Conservation (phyloP, 2,113 vertebrate species). For the Panurus biarmicus region DNA sequence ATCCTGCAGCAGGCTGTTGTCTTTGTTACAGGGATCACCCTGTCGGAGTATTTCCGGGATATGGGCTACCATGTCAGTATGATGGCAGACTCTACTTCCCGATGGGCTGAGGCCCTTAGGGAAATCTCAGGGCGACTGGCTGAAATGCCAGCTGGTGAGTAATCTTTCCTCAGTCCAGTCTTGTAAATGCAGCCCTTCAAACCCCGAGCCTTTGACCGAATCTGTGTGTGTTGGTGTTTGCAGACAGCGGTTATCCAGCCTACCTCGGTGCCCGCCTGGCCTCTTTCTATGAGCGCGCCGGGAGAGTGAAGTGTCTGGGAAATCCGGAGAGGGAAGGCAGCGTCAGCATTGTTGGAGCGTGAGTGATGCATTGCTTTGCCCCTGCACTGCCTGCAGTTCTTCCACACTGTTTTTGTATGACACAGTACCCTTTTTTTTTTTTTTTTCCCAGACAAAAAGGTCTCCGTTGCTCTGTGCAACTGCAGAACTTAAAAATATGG, state of each 20-base stretch:
- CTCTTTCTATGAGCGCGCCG: conserved; percentile 95
- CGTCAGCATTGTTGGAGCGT: conserved; percentile 98
- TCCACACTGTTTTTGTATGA: background rate
- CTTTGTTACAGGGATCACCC: conserved; percentile 83
- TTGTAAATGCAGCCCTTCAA: background rate
- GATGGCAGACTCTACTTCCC: conserved; percentile 98
- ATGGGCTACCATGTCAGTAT: conserved; percentile 99
- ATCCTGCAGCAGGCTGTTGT: background rate
- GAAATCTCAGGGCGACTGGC: conserved; percentile 97
- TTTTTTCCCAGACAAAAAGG: background rate
- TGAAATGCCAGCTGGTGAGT: conserved; percentile 96
- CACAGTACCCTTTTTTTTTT: background rate
- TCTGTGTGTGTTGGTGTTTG: conserved; percentile 16
- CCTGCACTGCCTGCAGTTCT: background rate
- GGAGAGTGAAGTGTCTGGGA: conserved; percentile 95
- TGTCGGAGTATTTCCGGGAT: conserved; percentile 97
- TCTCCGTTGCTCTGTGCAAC: background rate
- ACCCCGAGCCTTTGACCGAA: background rate
- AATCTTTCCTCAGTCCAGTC: background rate
- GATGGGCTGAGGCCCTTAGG: conserved; percentile 96
- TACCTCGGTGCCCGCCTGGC: conserved; percentile 93
- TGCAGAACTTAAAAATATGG: background rate
- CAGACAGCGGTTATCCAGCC: conserved; percentile 97
- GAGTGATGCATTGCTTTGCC: conserved; percentile 62
- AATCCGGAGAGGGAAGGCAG: conserved; percentile 97